phyloP scores from a whole-genome alignment of 1,140 invertebrate species.

The Penaeus vannamei region DNA sequence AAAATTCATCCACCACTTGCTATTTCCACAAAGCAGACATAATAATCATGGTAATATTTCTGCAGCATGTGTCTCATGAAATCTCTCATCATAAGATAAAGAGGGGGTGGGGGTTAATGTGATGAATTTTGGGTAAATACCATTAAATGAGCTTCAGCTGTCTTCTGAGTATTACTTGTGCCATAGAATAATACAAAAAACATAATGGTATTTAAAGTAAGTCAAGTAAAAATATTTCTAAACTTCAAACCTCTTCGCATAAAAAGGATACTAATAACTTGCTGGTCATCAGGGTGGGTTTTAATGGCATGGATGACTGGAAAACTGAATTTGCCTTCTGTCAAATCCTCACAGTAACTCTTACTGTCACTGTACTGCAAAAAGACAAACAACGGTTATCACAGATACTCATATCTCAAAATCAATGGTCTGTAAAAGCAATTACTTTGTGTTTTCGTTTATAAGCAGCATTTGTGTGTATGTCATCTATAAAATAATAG shows the following conservation, averaged over 20 bases:
- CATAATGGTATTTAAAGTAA: background rate
- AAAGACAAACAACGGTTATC: slow-evolving; percentile 62
- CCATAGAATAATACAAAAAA: background rate
- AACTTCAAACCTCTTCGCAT: no score
- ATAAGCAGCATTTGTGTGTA: no score
- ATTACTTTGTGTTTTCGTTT: background rate
- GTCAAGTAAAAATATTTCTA: background rate
- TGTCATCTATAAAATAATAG: no score
- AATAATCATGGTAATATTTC: no score
- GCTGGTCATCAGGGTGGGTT: slow-evolving; percentile 83
- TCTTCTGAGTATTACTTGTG: no score
- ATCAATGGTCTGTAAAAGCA: background rate
- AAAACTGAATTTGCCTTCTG: slow-evolving; percentile 98
- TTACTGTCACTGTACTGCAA: slow-evolving; percentile 94
- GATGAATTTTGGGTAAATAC: no score
- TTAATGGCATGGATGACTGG: slow-evolving; percentile 94
- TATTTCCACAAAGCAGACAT: no score
- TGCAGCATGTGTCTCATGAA: no score
- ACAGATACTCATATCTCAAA: background rate
- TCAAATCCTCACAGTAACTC: slow-evolving; percentile 96
- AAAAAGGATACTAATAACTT: slow-evolving; percentile 87
- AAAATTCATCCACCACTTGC: no score
- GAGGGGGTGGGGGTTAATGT: no score
- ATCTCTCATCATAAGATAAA: no score
- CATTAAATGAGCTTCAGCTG: no score